Percentiles rank a stretch among this genome's conserved stretches.
phyloP scores from a whole-genome alignment of 2,113 vertebrate genomes.

The Tragelaphus buxtoni region DNA sequence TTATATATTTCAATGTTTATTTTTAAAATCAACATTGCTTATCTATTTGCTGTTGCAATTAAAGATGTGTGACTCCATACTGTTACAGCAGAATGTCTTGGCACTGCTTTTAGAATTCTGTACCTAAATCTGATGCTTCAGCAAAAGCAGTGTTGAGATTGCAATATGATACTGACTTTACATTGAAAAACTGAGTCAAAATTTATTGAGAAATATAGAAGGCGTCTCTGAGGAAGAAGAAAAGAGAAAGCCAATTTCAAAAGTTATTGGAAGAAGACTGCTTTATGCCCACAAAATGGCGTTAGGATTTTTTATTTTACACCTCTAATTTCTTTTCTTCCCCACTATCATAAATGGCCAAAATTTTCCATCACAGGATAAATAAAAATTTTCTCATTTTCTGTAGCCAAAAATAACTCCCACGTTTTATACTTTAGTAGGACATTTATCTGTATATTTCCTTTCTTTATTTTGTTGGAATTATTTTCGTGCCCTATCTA shows the following conservation, averaged over 20 bases:
- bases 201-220: background rate
- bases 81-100: background rate
- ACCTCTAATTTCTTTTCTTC: background rate
- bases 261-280: background rate
- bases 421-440: background rate
- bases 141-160: background rate
- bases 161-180: background rate
- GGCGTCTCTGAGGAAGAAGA: background rate
- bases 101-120: background rate
- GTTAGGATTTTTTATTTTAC: background rate
- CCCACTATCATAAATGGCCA: background rate
- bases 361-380: background rate
- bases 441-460: background rate
- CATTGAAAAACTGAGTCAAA: background rate
- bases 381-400: background rate
- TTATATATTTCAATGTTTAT: background rate
- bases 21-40: background rate
- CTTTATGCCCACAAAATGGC: background rate
- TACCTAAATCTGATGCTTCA: background rate
- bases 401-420: background rate
- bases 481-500: background rate
- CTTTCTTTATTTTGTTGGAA: constrained; percentile 17
- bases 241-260: background rate
- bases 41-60: background rate
- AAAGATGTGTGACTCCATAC: background rate